These are phyloP conservation scores for Acanthiza pusilla DNA, from an alignment of 2,797 vertebrate genomes.

Conservation along the genomic window DNA sequence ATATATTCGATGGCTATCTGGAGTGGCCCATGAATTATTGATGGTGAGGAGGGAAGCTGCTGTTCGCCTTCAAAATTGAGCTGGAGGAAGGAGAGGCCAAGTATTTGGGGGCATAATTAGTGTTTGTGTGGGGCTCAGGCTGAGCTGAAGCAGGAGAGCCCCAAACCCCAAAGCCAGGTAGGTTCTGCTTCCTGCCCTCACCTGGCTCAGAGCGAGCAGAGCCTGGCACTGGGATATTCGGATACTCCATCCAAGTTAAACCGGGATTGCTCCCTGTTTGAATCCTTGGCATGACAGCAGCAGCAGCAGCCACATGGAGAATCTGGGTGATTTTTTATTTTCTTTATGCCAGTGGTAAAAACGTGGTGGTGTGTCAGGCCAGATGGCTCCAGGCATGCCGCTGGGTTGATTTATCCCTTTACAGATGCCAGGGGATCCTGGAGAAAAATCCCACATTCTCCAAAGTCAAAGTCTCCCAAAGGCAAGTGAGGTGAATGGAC, in stretches of 20 bases:
- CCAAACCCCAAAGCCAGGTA: neutral
- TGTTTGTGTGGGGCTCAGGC: neutral
- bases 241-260: neutral
- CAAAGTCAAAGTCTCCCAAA: neutral
- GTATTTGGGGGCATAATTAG: neutral
- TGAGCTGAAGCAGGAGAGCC: neutral
- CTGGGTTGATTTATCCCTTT: neutral
- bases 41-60: neutral
- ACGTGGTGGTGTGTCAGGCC: fast-evolving
- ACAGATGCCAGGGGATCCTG: neutral
- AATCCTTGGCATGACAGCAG: neutral
- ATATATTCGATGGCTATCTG: neutral
- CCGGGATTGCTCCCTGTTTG: neutral
- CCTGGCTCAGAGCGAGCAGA: neutral
- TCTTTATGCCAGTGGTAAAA: neutral
- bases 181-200: neutral
- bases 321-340: neutral
- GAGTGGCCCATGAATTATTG: neutral
- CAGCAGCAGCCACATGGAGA: neutral
- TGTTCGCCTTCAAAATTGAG: neutral
- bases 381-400: neutral
- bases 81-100: neutral
- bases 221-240: fast-evolving
- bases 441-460: neutral
- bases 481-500: neutral